Evolutionary conservation across 1,140 invertebrate species (phyloP), one percentile per base, ranked within the genome.

Genomic region (Stegodyphus dumicola): DNA sequence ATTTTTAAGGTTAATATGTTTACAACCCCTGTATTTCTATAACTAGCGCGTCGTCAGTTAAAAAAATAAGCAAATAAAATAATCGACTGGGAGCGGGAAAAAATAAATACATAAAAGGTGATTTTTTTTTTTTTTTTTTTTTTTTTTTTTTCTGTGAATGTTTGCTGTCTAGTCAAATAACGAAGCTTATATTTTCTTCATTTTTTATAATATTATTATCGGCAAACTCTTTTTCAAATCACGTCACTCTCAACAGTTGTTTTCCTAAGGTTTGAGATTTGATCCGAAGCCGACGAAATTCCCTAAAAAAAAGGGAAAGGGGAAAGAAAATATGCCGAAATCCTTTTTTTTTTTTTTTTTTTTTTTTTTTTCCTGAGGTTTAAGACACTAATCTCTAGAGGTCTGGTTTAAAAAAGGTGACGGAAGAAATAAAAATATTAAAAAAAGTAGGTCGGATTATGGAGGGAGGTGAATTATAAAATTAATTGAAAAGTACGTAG

Each of bases 391-490:
- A 81, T 81, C 78, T 69, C 78, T 17, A 70, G 56, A 81, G 78
- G 54, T 79, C 33, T 69, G 70, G 10, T 49, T 73, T 49, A 73
- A 52, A 73, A 33, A 67, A 56, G 65, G 6, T 78, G 77, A 51
- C 56, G 18, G 33, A 52, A 33, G 69, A 78, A 69, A 7, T 7
- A 18, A 48, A 56, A 70, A 80, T 49, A 60, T 7, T 9, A n/a
- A 17, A 80, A 53, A 71, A 81, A 81, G n/a, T 81, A 67, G 48
- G 13, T 11, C 3, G 78, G 78, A 81, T 81, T 81, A 81, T 71
- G 78, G 66, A n/a, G n/a, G 10, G 56, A 81, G 78, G 78, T 81
- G 78, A 81, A 81, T 71, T 81, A 71, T 81, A 60, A 81, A 81
- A 81, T 81, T 81, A 81, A 81, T 81, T 81, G 78, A 81, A 81